These are phyloP conservation scores for Macrobrachium nipponense DNA, from an alignment of 1,140 invertebrate genomes.

Conservation along the genomic window DNA sequence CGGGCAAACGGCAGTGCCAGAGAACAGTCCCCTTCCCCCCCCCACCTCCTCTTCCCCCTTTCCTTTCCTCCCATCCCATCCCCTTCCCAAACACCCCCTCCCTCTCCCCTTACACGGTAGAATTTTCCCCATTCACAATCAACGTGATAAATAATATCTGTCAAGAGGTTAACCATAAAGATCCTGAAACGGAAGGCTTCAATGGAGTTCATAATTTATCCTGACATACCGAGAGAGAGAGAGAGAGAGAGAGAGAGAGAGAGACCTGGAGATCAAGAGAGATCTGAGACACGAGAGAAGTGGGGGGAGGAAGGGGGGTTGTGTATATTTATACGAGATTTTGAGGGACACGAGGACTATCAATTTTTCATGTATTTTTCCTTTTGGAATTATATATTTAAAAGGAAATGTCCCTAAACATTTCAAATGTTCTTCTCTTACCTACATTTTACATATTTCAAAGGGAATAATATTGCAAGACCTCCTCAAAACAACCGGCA, in stretches of 20 bases:
- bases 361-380: too few relatives aligned
- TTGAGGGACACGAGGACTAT: background rate
- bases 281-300: background rate
- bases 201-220: conserved; percentile 18
- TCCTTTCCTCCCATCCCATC: background rate
- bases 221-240: conserved; percentile 2
- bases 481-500: too few relatives aligned
- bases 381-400: too few relatives aligned
- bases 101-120: background rate
- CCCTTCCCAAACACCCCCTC: too few relatives aligned
- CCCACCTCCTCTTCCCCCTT: background rate
- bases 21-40: background rate
- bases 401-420: too few relatives aligned
- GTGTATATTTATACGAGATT: background rate
- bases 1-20: background rate
- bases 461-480: too few relatives aligned
- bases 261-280: background rate
- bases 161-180: too few relatives aligned
- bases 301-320: conserved; percentile 1
- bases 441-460: too few relatives aligned
- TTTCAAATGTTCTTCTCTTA: too few relatives aligned
- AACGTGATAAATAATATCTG: background rate
- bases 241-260: conserved; percentile 3
- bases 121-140: background rate
- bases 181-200: too few relatives aligned